Conservation (phyloP, 1,140 invertebrate species). For the Sweltsa coloradensis region DNA sequence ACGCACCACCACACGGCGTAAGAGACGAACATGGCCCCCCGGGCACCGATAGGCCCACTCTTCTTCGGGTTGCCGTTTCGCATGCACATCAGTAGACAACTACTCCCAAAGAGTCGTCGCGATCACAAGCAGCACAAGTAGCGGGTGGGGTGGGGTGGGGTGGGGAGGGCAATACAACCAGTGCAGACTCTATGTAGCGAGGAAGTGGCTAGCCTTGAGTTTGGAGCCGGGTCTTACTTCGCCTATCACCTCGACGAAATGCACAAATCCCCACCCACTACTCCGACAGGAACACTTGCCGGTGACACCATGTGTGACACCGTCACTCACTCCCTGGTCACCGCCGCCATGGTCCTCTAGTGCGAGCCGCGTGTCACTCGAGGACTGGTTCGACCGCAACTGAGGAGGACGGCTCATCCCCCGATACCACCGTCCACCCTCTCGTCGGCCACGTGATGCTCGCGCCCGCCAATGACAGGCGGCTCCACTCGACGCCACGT, state of each 20-base stretch:
- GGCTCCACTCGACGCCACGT: no score
- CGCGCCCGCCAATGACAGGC: no score
- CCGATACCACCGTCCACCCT: no score
- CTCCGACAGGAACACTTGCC: neutral
- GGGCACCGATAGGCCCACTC: neutral
- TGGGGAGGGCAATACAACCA: neutral
- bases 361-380: no score
- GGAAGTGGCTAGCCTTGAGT: constrained; percentile 9
- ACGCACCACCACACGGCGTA: neutral
- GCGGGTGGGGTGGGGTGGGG: no score
- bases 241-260: neutral
- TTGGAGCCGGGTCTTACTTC: constrained; percentile 9
- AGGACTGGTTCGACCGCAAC: no score
- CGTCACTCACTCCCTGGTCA: no score
- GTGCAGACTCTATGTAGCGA: neutral
- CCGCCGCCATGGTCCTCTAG: no score
- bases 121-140: no score
- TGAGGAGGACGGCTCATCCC: no score
- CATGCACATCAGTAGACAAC: neutral
- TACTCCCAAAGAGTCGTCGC: constrained; percentile 1
- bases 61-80: constrained; percentile 5
- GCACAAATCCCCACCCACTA: neutral
- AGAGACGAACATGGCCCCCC: neutral
- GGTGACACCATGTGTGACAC: no score
- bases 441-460: no score